A percentile compares a stretch with the other conserved stretches of the same genome.
Evolutionary conservation across 2,888 invertebrate genomes (phyloP).

Genomic region (Heliconius cydno): DNA sequence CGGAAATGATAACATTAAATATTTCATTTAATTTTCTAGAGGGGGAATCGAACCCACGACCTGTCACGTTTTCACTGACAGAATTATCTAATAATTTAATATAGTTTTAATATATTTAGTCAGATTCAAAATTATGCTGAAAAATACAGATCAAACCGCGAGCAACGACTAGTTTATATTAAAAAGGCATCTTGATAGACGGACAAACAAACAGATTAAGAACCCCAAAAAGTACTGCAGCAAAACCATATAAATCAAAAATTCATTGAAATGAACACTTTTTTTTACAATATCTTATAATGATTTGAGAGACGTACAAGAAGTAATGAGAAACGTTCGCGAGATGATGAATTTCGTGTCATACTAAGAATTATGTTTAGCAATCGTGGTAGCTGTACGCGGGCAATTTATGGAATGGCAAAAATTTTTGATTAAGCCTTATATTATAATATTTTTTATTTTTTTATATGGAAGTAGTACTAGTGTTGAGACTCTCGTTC

Average conservation of each 20-base stretch:
- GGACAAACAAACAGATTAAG: background rate
- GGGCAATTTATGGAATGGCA: constrained; percentile 5
- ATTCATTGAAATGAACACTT: constrained; percentile 1
- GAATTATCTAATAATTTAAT: too few species aligned
- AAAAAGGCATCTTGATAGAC: too few species aligned
- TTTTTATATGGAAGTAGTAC: too few species aligned
- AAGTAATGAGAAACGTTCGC: constrained; percentile 51
- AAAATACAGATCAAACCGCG: background rate
- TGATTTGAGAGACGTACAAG: constrained; percentile 42
- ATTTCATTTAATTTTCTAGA: too few species aligned
- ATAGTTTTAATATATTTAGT: too few species aligned
- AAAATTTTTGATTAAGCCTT: constrained; percentile 18
- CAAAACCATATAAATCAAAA: constrained; percentile 2
- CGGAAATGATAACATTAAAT: too few species aligned
- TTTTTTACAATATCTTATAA: constrained; percentile 28
- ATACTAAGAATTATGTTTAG: constrained; percentile 56
- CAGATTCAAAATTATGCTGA: background rate
- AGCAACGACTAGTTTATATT: background rate
- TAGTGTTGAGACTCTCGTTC: too few species aligned
- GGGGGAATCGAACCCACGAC: too few species aligned
- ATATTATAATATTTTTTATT: too few species aligned
- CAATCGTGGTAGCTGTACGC: constrained; percentile 44
- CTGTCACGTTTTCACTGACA: too few species aligned
- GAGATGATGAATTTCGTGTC: constrained; percentile 60
- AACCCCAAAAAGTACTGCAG: background rate